phyloP scores from a whole-genome alignment of 2,888 invertebrate species.

The Gonocerus acuteangulatus region DNA sequence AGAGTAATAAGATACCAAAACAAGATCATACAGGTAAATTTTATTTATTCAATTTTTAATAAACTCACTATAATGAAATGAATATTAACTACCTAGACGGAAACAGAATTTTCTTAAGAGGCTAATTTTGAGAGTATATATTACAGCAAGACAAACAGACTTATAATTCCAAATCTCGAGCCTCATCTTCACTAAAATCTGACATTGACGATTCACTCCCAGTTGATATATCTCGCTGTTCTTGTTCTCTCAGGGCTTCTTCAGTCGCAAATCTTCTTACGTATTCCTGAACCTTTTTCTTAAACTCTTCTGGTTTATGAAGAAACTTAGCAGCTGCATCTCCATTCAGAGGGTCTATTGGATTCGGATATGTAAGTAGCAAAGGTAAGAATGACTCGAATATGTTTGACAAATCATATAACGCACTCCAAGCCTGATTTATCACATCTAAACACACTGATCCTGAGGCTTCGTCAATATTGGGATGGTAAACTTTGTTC shows the following conservation, averaged over 20 bases:
- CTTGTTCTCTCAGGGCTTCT: slow-evolving; percentile 88
- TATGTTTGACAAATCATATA: slow-evolving; percentile 98
- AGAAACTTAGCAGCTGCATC: slow-evolving; percentile 99
- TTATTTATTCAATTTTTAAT: too few relatives aligned
- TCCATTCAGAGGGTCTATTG: slow-evolving; percentile 97
- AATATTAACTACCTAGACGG: too few relatives aligned
- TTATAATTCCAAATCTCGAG: slow-evolving; percentile 98
- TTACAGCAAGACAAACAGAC: too few relatives aligned
- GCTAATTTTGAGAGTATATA: too few relatives aligned
- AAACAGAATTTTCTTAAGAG: too few relatives aligned
- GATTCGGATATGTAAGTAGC: slow-evolving; percentile 97
- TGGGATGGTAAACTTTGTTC: slow-evolving; percentile 99
- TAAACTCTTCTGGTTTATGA: slow-evolving; percentile 99
- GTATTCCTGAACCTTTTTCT: slow-evolving; percentile 98
- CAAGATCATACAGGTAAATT: too few relatives aligned
- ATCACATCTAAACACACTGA: slow-evolving; percentile 99
- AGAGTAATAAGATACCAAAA: too few relatives aligned
- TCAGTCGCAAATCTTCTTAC: slow-evolving; percentile 97
- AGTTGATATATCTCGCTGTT: slow-evolving; percentile 64
- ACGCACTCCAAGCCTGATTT: slow-evolving; percentile 99
- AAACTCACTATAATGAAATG: too few relatives aligned
- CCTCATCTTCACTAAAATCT: slow-evolving; percentile 97
- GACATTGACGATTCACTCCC: slow-evolving; percentile 97
- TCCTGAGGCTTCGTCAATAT: slow-evolving; percentile 98
- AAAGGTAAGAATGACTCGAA: slow-evolving; percentile 99